Conservation (phyloP, 2,113 vertebrate species). For the Hippocampus guttulatus region DNA sequence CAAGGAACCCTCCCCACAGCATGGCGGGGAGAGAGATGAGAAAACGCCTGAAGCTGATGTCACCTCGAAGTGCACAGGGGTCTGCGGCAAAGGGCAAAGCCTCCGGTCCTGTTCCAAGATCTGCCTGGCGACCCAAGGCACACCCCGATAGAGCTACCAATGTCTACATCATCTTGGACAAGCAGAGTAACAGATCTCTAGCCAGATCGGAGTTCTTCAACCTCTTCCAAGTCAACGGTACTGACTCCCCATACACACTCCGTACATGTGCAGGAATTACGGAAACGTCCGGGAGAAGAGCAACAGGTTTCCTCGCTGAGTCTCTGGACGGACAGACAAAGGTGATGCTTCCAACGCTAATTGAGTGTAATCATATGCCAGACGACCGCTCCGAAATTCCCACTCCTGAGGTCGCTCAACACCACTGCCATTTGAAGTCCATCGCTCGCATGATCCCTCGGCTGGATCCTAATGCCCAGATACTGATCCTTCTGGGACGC, state of each 20-base stretch:
- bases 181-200: no score
- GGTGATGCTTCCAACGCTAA: background rate
- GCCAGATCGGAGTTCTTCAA: slow-evolving; percentile 6
- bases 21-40: no score
- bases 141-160: no score
- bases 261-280: slow-evolving; percentile 3
- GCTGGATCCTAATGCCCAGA: background rate
- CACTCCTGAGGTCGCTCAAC: background rate
- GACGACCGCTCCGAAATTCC: background rate
- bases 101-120: no score
- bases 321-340: background rate
- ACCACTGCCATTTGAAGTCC: background rate
- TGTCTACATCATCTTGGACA: no score
- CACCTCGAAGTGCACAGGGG: no score
- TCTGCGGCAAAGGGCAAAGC: no score
- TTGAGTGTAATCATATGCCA: slow-evolving; percentile 8
- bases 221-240: background rate
- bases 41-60: no score
- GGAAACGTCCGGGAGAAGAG: background rate
- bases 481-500: slow-evolving; percentile 3
- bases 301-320: background rate
- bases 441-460: background rate
- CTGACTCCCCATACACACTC: background rate
- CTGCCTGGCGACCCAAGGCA: no score
- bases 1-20: no score